Evolutionary conservation across 1,140 invertebrate genomes (phyloP), one percentile per base, ranked within the genome.

Genomic region (Ectropis grisescens): DNA sequence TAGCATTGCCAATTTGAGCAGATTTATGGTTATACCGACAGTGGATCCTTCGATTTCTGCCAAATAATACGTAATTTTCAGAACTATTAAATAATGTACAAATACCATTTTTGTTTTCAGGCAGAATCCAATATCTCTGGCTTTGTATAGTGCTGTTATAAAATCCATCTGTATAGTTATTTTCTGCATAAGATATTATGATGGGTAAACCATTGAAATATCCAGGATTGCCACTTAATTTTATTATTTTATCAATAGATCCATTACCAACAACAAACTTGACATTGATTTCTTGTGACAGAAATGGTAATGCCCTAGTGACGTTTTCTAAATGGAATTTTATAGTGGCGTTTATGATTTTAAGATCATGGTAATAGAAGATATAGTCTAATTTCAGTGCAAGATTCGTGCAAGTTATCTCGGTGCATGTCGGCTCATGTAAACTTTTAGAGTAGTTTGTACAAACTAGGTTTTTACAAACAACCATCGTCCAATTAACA

Each of bases 151-250:
- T 55, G 10, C 26, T 34, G 22, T 75, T 66, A 19, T 51, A 80
- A 46, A 71, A 80, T 10, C 55, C 33, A 2, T 58, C 25, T n/a
- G 66, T 61, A 25, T 67, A 50, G 42, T 80, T 76, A 14, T 24
- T 43, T 34, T 53, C 46, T 8, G 28, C 40, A 29, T 25, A 52
- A 25, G 75, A 75, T 15, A 33, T 37, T 7, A 80, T 64, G 3
- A 80, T 25, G 1, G 66, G 64, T n/a, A 58, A 35, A 10, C 58
- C 55, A 24, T 15, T 23, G 2, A 60, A 37, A 32, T 80, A 80
- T 9, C 75, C 70, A 7, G 61, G 62, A 44, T 54, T 75, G 2
- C 75, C 75, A 47, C 75, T 80, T 2, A 65, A 54, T 33, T 53
- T 25, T 6, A 71, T 28, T 8, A 69, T 36, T 6, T 54, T 39